These are phyloP conservation scores for Rynchops niger DNA, from an alignment of 2,113 vertebrate genomes.

Conservation along the genomic window DNA sequence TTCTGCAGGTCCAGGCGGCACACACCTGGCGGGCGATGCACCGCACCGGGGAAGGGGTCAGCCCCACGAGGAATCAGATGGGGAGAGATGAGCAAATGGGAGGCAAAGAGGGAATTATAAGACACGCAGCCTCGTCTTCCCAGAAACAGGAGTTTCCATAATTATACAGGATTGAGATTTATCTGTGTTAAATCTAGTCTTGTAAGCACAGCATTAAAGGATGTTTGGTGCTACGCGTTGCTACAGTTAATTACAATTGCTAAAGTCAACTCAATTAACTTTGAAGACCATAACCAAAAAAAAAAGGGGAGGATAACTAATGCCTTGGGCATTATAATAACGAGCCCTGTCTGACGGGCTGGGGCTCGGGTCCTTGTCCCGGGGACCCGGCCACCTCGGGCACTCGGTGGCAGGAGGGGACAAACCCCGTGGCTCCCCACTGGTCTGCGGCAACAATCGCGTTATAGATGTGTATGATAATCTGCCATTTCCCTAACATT, in stretches of 20 bases:
- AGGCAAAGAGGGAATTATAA: not conserved
- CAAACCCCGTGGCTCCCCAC: not conserved
- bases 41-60: not conserved
- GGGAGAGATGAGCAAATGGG: not conserved
- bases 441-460: not conserved
- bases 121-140: not conserved
- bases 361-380: not conserved
- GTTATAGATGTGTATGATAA: slow-evolving; percentile 65
- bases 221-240: not conserved
- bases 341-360: fast-evolving
- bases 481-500: slow-evolving; percentile 68
- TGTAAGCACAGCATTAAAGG: not conserved
- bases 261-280: not conserved
- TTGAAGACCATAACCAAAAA: not conserved
- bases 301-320: not conserved
- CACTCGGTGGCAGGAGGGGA: not conserved
- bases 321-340: not conserved
- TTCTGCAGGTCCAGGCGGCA: slow-evolving; percentile 89
- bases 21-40: slow-evolving; percentile 39
- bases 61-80: fast-evolving
- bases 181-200: not conserved
- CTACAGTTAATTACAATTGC: not conserved
- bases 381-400: not conserved
- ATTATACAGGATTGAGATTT: not conserved
- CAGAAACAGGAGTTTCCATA: not conserved